These are phyloP conservation scores for Antennarius striatus DNA, from an alignment of 2,113 vertebrate species.

Conservation along the genomic window DNA sequence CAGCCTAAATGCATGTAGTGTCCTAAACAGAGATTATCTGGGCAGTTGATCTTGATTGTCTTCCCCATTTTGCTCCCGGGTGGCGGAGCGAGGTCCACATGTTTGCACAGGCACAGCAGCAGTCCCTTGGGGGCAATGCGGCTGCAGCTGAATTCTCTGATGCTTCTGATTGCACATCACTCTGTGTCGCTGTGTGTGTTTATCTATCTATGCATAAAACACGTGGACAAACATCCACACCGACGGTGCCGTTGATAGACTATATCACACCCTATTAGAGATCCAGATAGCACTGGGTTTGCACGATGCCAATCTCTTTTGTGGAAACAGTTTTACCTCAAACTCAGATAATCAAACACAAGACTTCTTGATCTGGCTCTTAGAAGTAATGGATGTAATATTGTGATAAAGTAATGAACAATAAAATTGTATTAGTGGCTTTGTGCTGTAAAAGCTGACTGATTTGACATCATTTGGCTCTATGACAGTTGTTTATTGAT, in stretches of 20 bases:
- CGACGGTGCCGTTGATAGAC: slow-evolving; percentile 52
- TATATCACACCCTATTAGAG: slow-evolving; percentile 57
- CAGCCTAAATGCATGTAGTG: slow-evolving; percentile 70
- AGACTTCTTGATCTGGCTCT: slow-evolving; percentile 35
- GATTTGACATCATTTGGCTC: slow-evolving; percentile 67
- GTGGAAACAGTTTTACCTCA: slow-evolving; percentile 46
- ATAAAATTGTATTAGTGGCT: slow-evolving; percentile 57
- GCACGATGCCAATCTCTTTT: slow-evolving; percentile 58
- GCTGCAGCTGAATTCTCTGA: slow-evolving; percentile 66
- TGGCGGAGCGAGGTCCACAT: slow-evolving; percentile 63
- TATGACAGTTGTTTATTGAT: slow-evolving; percentile 76
- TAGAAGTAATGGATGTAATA: slow-evolving; percentile 50
- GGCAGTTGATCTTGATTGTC: slow-evolving; percentile 72
- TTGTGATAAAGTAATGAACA: slow-evolving; percentile 64
- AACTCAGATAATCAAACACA: slow-evolving; percentile 44
- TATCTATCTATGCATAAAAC: slow-evolving; percentile 50
- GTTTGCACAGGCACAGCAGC: slow-evolving; percentile 73
- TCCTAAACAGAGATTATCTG: slow-evolving; percentile 77
- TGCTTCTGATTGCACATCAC: slow-evolving; percentile 68
- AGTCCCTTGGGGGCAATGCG: slow-evolving; percentile 65
- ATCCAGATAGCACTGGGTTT: slow-evolving; percentile 52
- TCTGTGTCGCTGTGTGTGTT: slow-evolving; percentile 40
- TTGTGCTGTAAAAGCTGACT: slow-evolving; percentile 62
- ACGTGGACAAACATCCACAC: slow-evolving; percentile 30
- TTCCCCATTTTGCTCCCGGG: slow-evolving; percentile 67